Base-by-base conservation (phyloP, 2,888 invertebrate genomes). In the Alentia gelatinosa region DNA sequence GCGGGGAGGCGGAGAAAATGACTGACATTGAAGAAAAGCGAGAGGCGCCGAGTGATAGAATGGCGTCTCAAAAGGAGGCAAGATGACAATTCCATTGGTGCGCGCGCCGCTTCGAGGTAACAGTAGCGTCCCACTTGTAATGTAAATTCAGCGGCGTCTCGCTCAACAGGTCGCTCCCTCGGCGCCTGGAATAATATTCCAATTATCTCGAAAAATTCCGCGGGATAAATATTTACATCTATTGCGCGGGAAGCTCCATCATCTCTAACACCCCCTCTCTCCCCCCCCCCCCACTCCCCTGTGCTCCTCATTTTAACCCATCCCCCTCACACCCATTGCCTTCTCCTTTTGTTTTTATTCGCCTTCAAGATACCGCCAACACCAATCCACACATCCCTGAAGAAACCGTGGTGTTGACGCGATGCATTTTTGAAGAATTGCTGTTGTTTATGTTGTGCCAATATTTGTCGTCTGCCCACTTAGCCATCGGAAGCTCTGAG, bases 191-290 rank as follows among this genome's bases (percentile, higher is more conserved):
- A 56, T 56, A 56, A 56, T 56, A 5, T 56, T 56, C 9, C 56
- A 56, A 56, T 56, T 56, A 56, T 56, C 19, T 56, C n/a, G 56
- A 56, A 56, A 56, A 56, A 56, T 56, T n/a, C 56, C 19, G n/a
- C n/a, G 56, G 56, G 56, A 56, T 56, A 56, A 56, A 56, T 56
- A 56, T 56, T 56, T 56, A 56, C n/a, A n/a, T 56, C 56, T n/a
- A 4, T 12, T 4, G 19, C 56, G n/a, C 5, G 12, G 56, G 1
- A 56, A n/a, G 23, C n/a, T 12, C 56, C 12, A 19, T 56, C 56
- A 3, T 56, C 56, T 1, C 19, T 56, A 56, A 56, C 56, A 19
- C 19, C 9, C 23, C 9, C 3, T 3, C 56, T n/a, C 56, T 56
- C 19, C n/a, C 9, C 19, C 5, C 19, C 56, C n/a, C 12, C 19